Evolutionary conservation across 2,888 invertebrate genomes (phyloP).

Genomic region (Sinotaia quadrata): DNA sequence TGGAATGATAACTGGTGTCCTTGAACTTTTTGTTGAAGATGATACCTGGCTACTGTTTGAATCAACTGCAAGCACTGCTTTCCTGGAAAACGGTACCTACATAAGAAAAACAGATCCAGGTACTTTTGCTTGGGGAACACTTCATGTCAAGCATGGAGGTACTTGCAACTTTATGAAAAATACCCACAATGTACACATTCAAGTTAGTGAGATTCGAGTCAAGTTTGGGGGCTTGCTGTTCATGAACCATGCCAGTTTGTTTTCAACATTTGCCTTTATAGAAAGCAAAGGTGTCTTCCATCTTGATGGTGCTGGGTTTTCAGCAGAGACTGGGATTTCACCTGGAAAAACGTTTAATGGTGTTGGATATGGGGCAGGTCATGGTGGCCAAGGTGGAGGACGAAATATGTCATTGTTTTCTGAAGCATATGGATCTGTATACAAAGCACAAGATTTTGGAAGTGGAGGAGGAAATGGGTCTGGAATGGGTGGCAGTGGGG

Average conservation of each 20-base stretch:
- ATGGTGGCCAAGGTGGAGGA: conserved; percentile 59
- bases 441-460: conserved; percentile 44
- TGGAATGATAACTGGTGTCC: conserved; percentile 51
- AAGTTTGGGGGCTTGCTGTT: conserved; percentile 52
- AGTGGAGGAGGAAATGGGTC: conserved; percentile 60
- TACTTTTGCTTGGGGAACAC: conserved; percentile 48
- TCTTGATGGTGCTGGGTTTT: conserved; percentile 51
- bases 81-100: conserved; percentile 47
- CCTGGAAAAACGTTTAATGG: conserved; percentile 44
- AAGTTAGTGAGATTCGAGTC: conserved; percentile 50
- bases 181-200: conserved; percentile 31
- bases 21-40: conserved; percentile 50
- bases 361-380: conserved; percentile 55
- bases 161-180: conserved; percentile 47
- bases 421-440: conserved; percentile 52
- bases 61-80: conserved; percentile 55
- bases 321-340: conserved; percentile 44
- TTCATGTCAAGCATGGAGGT: conserved; percentile 51
- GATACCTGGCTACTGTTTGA: conserved; percentile 44
- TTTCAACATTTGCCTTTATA: conserved; percentile 53
- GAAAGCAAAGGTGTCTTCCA: conserved; percentile 59
- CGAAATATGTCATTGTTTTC: conserved; percentile 37
- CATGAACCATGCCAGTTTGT: conserved; percentile 58
- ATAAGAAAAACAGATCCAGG: conserved; percentile 45
- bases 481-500: conserved; percentile 53